Conservation (phyloP, 2,888 invertebrate genomes). For the Anorthoa munda region DNA sequence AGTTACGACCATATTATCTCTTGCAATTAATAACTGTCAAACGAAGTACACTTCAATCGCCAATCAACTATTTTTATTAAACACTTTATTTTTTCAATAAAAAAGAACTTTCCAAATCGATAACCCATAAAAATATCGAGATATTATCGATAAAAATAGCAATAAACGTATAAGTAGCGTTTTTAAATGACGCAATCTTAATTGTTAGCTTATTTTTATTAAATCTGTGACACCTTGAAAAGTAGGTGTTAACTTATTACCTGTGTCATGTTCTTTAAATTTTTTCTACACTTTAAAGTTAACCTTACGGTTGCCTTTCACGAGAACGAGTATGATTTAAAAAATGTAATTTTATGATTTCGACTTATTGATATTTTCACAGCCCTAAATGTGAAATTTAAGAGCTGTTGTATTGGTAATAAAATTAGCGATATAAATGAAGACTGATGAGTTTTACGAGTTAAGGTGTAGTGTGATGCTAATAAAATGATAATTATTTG, state of each 20-base stretch:
- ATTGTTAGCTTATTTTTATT: constrained; percentile 66
- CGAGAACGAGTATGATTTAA: constrained; percentile 59
- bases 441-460: constrained; percentile 5
- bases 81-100: constrained; percentile 54
- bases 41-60: constrained; percentile 37
- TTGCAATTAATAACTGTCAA: constrained; percentile 60
- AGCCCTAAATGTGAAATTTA: constrained; percentile 48
- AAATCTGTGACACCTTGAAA: constrained; percentile 62
- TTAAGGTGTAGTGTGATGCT: neutral
- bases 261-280: constrained; percentile 31
- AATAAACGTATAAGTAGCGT: constrained; percentile 56
- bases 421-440: constrained; percentile 11
- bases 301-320: constrained; percentile 63
- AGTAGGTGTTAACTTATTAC: constrained; percentile 65
- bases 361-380: constrained; percentile 61
- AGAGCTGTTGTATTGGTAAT: neutral
- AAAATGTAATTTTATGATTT: constrained; percentile 61
- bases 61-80: constrained; percentile 60
- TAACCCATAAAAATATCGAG: constrained; percentile 62
- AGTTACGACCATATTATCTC: constrained; percentile 35
- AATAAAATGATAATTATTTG: constrained; percentile 9
- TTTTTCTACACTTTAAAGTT: constrained; percentile 48
- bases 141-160: constrained; percentile 62
- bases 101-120: constrained; percentile 66
- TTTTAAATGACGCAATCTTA: constrained; percentile 67